These are phyloP conservation scores for Gobius niger DNA, from an alignment of 2,113 vertebrate genomes.

Conservation along the genomic window DNA sequence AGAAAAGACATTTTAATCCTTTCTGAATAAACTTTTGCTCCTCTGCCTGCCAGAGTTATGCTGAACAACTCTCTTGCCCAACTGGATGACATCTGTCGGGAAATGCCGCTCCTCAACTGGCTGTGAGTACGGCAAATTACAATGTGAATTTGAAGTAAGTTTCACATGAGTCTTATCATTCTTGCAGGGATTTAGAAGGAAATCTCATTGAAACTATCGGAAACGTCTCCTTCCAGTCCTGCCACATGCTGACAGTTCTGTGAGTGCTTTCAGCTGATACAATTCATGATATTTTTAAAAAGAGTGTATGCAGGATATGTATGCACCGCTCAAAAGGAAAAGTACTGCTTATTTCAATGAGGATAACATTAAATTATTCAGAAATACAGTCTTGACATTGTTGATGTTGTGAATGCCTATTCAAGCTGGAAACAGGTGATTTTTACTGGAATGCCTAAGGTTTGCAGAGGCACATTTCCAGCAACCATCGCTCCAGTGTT, in stretches of 20 bases:
- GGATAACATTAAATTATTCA: too few species aligned
- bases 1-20: neutral
- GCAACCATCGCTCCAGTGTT: too few species aligned
- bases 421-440: too few species aligned
- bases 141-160: too few species aligned
- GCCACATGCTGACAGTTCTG: constrained; percentile 90
- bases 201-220: constrained; percentile 88
- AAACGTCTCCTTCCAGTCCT: constrained; percentile 88
- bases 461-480: too few species aligned
- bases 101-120: constrained; percentile 91
- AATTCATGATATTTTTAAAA: neutral
- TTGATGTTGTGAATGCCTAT: too few species aligned
- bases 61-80: constrained; percentile 88
- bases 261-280: constrained; percentile 74
- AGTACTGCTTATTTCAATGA: too few species aligned
- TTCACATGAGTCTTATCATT: neutral
- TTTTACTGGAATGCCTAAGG: too few species aligned
- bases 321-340: too few species aligned
- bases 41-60: constrained; percentile 79
- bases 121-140: constrained; percentile 80
- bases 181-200: constrained; percentile 89
- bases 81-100: constrained; percentile 82
- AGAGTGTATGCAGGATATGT: too few species aligned
- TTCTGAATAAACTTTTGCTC: neutral
- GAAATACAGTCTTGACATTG: too few species aligned